phyloP scores from a whole-genome alignment of 2,888 invertebrate genomes.

The Rhopalosiphum nymphaeae region DNA sequence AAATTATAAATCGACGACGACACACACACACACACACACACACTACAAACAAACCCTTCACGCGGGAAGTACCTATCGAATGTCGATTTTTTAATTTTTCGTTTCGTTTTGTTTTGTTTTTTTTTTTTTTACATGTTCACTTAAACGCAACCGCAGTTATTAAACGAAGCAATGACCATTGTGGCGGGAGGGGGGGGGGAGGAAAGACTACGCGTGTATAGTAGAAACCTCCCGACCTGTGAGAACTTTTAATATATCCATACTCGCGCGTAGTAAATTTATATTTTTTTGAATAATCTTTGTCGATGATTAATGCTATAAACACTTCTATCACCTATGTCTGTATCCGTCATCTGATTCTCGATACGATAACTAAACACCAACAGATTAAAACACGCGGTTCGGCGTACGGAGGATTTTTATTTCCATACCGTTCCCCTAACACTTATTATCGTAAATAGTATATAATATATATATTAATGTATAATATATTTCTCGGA shows the following conservation, averaged over 20 bases:
- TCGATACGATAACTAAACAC: neutral
- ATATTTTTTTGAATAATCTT: constrained; percentile 32
- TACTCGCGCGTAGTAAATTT: neutral
- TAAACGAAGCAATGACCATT: constrained; percentile 39
- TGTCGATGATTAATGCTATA: neutral
- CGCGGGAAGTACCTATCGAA: neutral
- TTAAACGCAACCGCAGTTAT: constrained; percentile 33
- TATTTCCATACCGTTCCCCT: neutral
- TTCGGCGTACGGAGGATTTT: neutral
- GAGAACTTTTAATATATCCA: constrained; percentile 25
- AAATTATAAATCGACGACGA: constrained; percentile 59
- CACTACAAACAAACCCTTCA: constrained; percentile 36
- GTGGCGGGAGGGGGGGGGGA: neutral
- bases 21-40: neutral
- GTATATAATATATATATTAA: neutral
- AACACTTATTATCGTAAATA: neutral
- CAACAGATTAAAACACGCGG: neutral
- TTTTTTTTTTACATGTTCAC: neutral
- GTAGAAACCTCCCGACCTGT: neutral
- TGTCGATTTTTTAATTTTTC: neutral
- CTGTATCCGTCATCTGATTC: neutral
- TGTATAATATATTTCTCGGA: neutral
- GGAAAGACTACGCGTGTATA: neutral
- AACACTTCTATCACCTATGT: neutral
- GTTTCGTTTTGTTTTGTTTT: too few species aligned